phyloP scores from a whole-genome alignment of 2,113 vertebrate species.

The Stegostoma tigrinum region DNA sequence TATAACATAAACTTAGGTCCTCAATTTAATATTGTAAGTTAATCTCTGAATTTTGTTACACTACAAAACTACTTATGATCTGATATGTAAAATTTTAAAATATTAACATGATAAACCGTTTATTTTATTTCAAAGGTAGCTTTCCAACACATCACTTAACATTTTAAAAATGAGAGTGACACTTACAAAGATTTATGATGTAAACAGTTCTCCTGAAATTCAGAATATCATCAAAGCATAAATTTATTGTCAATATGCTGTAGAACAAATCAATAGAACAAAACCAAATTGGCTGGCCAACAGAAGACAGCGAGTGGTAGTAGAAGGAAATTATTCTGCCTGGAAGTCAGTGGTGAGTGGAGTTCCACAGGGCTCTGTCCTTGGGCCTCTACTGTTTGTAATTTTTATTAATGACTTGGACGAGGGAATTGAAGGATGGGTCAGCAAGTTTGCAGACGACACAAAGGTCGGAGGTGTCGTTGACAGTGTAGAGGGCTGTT shows the following conservation, averaged over 20 bases:
- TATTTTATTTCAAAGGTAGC: not conserved
- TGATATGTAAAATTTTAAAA: not conserved
- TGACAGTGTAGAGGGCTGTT: no score
- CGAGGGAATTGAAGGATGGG: no score
- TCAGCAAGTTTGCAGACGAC: no score
- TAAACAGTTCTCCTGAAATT: not conserved
- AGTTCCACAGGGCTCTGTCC: no score
- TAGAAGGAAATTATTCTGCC: no score
- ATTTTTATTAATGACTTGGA: no score
- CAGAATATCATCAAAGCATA: not conserved
- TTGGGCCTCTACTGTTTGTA: no score
- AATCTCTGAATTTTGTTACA: not conserved
- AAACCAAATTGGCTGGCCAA: no score
- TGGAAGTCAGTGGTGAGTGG: no score
- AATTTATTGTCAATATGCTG: not conserved
- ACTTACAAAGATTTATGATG: not conserved
- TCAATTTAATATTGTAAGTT: not conserved
- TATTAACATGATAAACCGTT: not conserved
- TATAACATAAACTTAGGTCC: not conserved
- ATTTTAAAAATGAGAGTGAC: not conserved
- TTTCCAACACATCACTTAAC: not conserved
- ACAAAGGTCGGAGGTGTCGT: no score
- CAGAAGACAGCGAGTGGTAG: no score
- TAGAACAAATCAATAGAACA: not conserved
- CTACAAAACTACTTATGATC: not conserved